These are phyloP conservation scores for Gerris lacustris DNA, from an alignment of 2,888 invertebrate species.

Conservation along the genomic window DNA sequence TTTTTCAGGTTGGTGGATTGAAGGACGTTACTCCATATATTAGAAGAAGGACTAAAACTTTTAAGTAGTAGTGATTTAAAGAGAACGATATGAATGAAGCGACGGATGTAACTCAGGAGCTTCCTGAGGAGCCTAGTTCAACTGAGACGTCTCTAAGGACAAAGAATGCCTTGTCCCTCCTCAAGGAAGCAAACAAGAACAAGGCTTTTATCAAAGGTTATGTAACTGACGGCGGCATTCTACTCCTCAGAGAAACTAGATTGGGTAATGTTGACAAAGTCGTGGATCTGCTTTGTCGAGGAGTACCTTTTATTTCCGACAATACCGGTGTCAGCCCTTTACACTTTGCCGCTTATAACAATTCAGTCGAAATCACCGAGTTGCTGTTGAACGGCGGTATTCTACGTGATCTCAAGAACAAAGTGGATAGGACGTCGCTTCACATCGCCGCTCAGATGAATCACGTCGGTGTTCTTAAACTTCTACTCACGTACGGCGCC, in stretches of 20 bases:
- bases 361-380: constrained; percentile 65
- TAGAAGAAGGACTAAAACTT: too few species aligned
- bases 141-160: too few species aligned
- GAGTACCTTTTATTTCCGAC: constrained; percentile 84
- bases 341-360: constrained; percentile 73
- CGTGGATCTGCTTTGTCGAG: constrained; percentile 63
- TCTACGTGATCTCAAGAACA: constrained; percentile 76
- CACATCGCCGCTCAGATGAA: constrained; percentile 82
- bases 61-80: too few species aligned
- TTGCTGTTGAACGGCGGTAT: constrained; percentile 74
- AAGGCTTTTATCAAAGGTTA: not conserved
- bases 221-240: constrained; percentile 61
- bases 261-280: constrained; percentile 67
- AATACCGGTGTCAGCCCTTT: constrained; percentile 65
- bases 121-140: too few species aligned
- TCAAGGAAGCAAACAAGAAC: not conserved
- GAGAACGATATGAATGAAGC: too few species aligned
- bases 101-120: too few species aligned
- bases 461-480: constrained; percentile 57
- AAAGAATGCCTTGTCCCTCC: not conserved
- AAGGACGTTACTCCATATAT: too few species aligned
- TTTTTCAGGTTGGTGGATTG: too few species aligned
- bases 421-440: constrained; percentile 82
- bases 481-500: constrained; percentile 55
- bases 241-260: constrained; percentile 63